Evolutionary conservation across 1,140 invertebrate genomes (phyloP).

Genomic region (Monochamus saltuarius): DNA sequence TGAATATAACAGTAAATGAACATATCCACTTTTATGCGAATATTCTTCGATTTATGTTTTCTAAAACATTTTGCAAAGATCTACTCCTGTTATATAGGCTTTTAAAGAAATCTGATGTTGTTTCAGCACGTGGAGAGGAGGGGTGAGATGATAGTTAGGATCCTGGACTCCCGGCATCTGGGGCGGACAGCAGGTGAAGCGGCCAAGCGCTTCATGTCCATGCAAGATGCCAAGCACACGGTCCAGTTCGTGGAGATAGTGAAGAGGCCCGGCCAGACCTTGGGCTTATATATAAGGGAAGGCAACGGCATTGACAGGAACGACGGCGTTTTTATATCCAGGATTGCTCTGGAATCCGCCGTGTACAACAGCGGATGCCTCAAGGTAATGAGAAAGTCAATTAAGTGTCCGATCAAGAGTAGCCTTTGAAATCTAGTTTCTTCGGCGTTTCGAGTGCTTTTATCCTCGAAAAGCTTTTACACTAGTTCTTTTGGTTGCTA

Average conservation of each 20-base stretch:
- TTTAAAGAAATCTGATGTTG: constrained; percentile 5
- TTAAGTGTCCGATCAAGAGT: neutral
- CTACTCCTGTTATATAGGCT: no score
- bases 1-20: no score
- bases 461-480: no score
- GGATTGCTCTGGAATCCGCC: constrained; percentile 95
- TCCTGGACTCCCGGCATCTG: constrained; percentile 82
- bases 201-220: constrained; percentile 76
- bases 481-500: no score
- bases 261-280: constrained; percentile 96
- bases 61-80: no score
- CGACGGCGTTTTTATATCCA: constrained; percentile 97
- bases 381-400: constrained; percentile 58
- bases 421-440: neutral
- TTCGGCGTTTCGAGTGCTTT: no score
- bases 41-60: no score
- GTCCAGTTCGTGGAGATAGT: constrained; percentile 98
- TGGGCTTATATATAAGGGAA: constrained; percentile 97
- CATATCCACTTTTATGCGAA: no score
- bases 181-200: constrained; percentile 79
- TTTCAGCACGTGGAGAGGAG: constrained; percentile 79
- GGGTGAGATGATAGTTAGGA: constrained; percentile 91
- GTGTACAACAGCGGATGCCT: constrained; percentile 95
- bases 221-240: constrained; percentile 76
- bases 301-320: constrained; percentile 90